Evolutionary conservation across 2,113 vertebrate genomes (phyloP).

Genomic region (Hyperopisus bebe): DNA sequence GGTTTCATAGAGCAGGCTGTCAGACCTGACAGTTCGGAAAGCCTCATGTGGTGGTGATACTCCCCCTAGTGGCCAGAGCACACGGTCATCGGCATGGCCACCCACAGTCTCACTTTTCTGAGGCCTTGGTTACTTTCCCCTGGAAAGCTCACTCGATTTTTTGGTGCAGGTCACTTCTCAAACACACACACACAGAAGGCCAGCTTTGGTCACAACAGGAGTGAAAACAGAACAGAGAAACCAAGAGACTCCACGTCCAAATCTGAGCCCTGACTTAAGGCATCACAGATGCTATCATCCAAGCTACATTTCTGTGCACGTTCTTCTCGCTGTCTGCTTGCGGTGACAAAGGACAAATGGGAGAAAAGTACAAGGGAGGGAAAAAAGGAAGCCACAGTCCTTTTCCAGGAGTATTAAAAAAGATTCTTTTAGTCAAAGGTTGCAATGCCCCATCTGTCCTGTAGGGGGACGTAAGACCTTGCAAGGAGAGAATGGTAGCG

Average conservation of each 20-base stretch:
- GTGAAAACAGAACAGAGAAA: not conserved
- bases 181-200: slow-evolving; percentile 28
- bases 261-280: slow-evolving; percentile 49
- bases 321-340: not conserved
- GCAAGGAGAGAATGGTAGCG: slow-evolving; percentile 16
- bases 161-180: not conserved
- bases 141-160: not conserved
- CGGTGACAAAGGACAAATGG: not conserved
- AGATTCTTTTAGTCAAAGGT: slow-evolving; percentile 11
- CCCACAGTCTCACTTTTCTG: not conserved
- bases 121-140: not conserved
- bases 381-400: slow-evolving; percentile 32
- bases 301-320: not conserved
- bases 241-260: slow-evolving; percentile 19
- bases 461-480: slow-evolving; percentile 22
- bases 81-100: too few species aligned
- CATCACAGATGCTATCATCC: slow-evolving; percentile 62
- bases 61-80: not conserved
- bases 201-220: slow-evolving; percentile 29
- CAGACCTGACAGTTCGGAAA: not conserved
- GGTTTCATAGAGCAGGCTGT: not conserved
- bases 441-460: slow-evolving; percentile 29
- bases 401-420: slow-evolving; percentile 32
- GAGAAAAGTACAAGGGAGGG: not conserved
- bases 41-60: not conserved